Conservation (phyloP, 2,888 invertebrate genomes). For the Rhopalosiphum nymphaeae region DNA sequence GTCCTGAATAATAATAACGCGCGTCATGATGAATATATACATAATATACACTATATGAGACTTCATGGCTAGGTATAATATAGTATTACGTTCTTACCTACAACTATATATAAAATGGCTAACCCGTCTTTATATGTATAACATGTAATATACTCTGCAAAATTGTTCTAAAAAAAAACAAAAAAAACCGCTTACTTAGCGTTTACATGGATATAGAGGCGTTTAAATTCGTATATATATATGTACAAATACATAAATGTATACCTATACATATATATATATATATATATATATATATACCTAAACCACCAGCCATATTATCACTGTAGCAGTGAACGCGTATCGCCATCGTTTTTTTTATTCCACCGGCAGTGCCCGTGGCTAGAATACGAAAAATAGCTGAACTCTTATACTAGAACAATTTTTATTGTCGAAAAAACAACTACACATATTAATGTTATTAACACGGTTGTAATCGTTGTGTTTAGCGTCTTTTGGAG, state of each 20-base stretch:
- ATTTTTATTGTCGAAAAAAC: constrained; percentile 10
- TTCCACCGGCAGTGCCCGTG: background rate
- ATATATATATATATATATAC: background rate
- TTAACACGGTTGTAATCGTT: constrained; percentile 51
- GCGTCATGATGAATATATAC: constrained; percentile 5
- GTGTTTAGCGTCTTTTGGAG: constrained; percentile 9
- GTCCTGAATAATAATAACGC: constrained; percentile 61
- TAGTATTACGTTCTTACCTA: background rate
- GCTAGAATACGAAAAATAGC: background rate
- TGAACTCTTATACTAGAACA: background rate
- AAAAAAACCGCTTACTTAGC: background rate
- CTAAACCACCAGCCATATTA: background rate
- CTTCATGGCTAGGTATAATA: background rate
- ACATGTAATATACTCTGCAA: background rate
- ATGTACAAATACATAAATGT: background rate
- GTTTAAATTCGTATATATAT: background rate
- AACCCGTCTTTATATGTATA: constrained; percentile 23
- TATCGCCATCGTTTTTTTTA: background rate
- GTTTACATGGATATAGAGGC: background rate
- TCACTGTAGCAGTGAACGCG: background rate
- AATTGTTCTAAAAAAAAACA: background rate
- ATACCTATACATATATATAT: background rate
- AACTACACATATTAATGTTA: constrained; percentile 12
- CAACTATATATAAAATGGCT: background rate
- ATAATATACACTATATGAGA: background rate